phyloP scores from a whole-genome alignment of 2,797 vertebrate species.

The Sebastiscus albofasciatus region DNA sequence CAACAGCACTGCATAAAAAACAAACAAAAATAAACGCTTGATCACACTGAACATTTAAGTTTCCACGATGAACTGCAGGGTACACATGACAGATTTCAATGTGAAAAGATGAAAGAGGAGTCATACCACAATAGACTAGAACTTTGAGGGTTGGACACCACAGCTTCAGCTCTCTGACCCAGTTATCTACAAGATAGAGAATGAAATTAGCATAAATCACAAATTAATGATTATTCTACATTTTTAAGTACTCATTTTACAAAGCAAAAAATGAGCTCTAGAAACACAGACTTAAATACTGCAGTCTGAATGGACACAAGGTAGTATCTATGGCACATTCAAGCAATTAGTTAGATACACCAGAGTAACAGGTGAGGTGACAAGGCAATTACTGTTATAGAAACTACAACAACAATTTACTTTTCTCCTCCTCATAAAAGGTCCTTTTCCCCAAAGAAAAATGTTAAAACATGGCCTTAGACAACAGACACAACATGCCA shows the following conservation, averaged over 20 bases:
- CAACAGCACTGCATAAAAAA: neutral
- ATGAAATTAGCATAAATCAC: neutral
- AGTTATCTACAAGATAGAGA: constrained; percentile 89
- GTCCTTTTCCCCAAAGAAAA: neutral
- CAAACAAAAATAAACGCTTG: neutral
- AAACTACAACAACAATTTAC: too few relatives aligned
- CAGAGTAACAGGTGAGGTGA: neutral
- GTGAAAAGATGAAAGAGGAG: neutral
- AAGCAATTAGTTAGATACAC: neutral
- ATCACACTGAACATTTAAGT: neutral
- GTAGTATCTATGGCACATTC: neutral
- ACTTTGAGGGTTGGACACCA: constrained; percentile 94
- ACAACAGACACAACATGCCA: neutral
- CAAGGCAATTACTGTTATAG: too few relatives aligned
- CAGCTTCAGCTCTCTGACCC: constrained; percentile 92
- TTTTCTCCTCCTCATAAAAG: neutral
- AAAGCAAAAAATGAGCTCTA: neutral
- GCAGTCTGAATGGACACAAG: neutral
- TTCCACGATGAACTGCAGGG: neutral
- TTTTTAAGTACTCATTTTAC: neutral
- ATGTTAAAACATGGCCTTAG: neutral
- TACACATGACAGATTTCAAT: neutral
- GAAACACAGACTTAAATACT: neutral
- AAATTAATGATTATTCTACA: neutral
- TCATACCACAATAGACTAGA: constrained; percentile 93